A percentile compares a stretch with the other conserved stretches of the same genome.
phyloP scores from a whole-genome alignment of 2,113 vertebrate genomes.

The Brachyistius frenatus region DNA sequence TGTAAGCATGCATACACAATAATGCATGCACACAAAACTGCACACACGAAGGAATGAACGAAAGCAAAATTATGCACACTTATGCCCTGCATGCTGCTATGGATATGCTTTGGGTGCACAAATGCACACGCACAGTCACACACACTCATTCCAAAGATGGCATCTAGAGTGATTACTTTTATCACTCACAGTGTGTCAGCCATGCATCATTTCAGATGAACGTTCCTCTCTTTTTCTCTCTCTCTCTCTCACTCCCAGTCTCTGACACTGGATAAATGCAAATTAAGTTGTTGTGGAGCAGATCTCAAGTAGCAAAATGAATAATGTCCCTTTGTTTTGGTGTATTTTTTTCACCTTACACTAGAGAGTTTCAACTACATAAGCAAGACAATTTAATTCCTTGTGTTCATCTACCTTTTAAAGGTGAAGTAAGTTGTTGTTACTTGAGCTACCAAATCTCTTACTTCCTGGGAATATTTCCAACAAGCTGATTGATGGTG shows the following conservation, averaged over 20 bases:
- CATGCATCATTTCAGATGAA: slow-evolving; percentile 79
- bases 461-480: neutral
- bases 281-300: slow-evolving; percentile 81
- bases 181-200: slow-evolving; percentile 77
- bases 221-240: slow-evolving; percentile 31
- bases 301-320: slow-evolving; percentile 72
- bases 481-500: neutral
- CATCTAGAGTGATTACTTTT: slow-evolving; percentile 77
- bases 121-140: slow-evolving; percentile 36
- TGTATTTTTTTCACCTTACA: slow-evolving; percentile 23
- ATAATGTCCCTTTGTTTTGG: slow-evolving; percentile 73
- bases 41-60: slow-evolving; percentile 19
- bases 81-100: slow-evolving; percentile 16
- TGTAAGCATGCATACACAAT: slow-evolving; percentile 8
- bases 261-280: slow-evolving; percentile 78
- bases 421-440: slow-evolving; percentile 20
- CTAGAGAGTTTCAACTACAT: slow-evolving; percentile 16
- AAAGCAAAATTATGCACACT: slow-evolving; percentile 37
- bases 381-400: slow-evolving; percentile 2
- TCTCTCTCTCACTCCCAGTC: slow-evolving; percentile 61
- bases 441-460: neutral
- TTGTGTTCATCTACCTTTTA: neutral
- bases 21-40: slow-evolving; percentile 3
- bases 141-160: slow-evolving; percentile 61
- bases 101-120: slow-evolving; percentile 38